Base-by-base conservation (phyloP, 2,113 vertebrate genomes). In the Indicator indicator region DNA sequence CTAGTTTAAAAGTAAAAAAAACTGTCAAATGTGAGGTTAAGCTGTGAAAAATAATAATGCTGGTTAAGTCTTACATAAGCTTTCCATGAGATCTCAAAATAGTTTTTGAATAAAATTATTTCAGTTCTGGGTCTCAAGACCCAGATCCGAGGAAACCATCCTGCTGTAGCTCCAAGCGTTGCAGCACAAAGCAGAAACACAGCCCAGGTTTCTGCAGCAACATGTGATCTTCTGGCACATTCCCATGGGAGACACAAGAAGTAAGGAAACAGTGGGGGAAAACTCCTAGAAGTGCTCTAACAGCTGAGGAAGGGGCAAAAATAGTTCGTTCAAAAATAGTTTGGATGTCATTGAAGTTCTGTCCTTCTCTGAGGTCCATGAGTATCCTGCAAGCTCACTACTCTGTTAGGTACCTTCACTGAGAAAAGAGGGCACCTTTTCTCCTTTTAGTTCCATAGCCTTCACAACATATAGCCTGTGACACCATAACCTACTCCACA, bases 121-220 rank as follows among this genome's bases (percentile, higher is more conserved):
- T 54, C 54, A 33, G 33, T 30, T 18, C 42, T 48, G 64, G 58
- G 9, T 91, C 73, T 38, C 4, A 0, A 79, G 68, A 76, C 50
- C 40, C 17, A 18, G 36, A 26, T 14, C 7, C 1, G 1, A 75
- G n/a, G 42, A 46, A 58, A 32, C 32, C 1, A 1, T 13, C 68
- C 54, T 50, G 18, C 21, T 1, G 0, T 21, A 12, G 27, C 16
- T 32, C 42, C 0, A 0, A 38, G 67, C 0, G 0, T 32, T 26
- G 32, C 56, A 42, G 42, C 20, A 50, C 32, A 23, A 0, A 0
- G 28, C 24, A 68, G 59, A 62, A 91, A 73, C 6, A 42, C 5
- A 59, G n/a, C n/a, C 23, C 70, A 24, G 46, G 20, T n/a, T 36
- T 86, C 48, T 73, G 62, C 48, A 71, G 59, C 30, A 42, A 3